Percentiles rank a stretch among this genome's conserved stretches.
These are phyloP conservation scores for Epistrophella euchroma DNA, from an alignment of 2,888 invertebrate species.

Conservation along the genomic window DNA sequence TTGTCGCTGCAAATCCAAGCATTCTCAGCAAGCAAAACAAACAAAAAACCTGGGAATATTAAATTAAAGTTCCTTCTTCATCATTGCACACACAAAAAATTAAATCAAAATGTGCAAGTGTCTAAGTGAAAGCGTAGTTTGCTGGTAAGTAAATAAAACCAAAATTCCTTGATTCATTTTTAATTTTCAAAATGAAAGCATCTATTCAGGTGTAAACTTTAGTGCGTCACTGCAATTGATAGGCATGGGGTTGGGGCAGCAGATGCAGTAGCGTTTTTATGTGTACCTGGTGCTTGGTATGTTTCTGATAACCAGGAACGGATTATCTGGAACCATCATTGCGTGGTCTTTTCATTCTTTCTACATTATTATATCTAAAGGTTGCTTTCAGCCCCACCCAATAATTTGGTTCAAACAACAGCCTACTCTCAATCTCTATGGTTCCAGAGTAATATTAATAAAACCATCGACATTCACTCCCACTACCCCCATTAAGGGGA, in stretches of 20 bases:
- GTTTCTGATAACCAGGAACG: background rate
- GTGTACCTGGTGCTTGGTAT: background rate
- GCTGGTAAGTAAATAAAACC: constrained; percentile 66
- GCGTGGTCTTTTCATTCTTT: background rate
- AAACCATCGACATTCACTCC: constrained; percentile 44
- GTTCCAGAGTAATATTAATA: constrained; percentile 37
- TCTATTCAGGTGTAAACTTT: constrained; percentile 20
- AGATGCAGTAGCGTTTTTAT: background rate
- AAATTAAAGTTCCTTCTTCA: background rate
- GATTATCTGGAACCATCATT: background rate
- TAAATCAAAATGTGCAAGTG: constrained; percentile 65
- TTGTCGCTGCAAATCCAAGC: background rate
- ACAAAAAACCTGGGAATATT: constrained; percentile 25
- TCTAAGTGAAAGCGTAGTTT: constrained; percentile 61
- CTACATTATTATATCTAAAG: background rate
- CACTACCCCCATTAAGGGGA: constrained; percentile 4
- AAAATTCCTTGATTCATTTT: background rate
- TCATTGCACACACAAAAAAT: background rate
- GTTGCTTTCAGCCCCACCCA: background rate
- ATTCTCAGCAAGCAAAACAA: constrained; percentile 14
- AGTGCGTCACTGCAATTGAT: constrained; percentile 5
- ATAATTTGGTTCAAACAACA: constrained; percentile 31
- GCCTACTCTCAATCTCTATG: constrained; percentile 41
- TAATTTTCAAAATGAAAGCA: constrained; percentile 47
- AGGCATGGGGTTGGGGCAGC: background rate